A percentile compares a stretch with the other conserved stretches of the same genome.
These are phyloP conservation scores for Chymomyza procnemis DNA, from an alignment of 2,888 invertebrate genomes.

Conservation along the genomic window DNA sequence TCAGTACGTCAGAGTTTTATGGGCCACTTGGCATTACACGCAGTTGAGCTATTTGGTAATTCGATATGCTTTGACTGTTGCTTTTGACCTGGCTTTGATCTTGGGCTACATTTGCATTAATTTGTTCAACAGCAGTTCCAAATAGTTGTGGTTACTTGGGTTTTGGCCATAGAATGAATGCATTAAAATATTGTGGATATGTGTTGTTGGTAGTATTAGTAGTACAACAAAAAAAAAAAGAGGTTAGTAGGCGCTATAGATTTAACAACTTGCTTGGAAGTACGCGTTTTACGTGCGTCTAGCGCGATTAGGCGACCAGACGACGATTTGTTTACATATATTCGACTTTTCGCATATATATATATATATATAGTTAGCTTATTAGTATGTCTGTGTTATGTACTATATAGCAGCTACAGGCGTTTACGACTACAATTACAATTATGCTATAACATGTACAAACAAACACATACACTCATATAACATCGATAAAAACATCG, in stretches of 20 bases:
- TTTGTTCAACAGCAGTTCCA: constrained; percentile 48
- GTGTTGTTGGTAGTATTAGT: constrained; percentile 25
- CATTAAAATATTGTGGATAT: constrained; percentile 30
- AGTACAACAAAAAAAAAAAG: too few species aligned
- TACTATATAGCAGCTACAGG: background rate
- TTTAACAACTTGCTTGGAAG: constrained; percentile 45
- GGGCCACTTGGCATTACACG: background rate
- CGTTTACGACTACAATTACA: constrained; percentile 42
- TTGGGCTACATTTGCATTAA: constrained; percentile 28
- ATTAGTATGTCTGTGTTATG: background rate
- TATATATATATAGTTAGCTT: background rate
- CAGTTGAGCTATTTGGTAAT: constrained; percentile 1
- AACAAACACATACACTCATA: constrained; percentile 49
- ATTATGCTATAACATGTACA: constrained; percentile 63
- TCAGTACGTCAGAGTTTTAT: constrained; percentile 12
- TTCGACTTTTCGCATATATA: background rate
- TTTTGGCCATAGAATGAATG: background rate
- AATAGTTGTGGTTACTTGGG: constrained; percentile 14
- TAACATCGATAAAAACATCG: constrained; percentile 26
- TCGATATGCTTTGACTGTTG: constrained; percentile 16
- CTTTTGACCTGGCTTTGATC: constrained; percentile 52
- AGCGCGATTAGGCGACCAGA: background rate
- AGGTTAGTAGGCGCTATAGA: background rate
- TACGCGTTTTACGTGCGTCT: constrained; percentile 26
- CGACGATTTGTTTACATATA: background rate